Percentiles rank a stretch among this genome's conserved stretches.
Conservation (phyloP, 2,888 invertebrate genomes). For the Lepas anatifera region DNA sequence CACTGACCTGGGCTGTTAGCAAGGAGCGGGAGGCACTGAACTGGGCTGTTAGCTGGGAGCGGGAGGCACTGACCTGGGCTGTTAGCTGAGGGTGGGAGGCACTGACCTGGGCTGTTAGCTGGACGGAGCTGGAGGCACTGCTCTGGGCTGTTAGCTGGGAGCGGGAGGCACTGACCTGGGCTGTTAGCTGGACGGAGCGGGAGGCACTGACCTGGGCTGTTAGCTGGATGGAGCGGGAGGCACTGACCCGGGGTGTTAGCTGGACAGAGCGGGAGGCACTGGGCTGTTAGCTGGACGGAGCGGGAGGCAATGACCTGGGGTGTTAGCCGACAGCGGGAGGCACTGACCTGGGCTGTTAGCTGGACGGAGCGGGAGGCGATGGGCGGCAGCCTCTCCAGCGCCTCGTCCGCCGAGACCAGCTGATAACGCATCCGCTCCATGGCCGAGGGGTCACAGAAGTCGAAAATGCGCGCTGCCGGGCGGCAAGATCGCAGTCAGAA, state of each 20-base stretch:
- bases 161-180: too few species aligned
- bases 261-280: too few species aligned
- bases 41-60: neutral
- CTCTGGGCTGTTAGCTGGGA: too few species aligned
- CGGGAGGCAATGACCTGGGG: too few species aligned
- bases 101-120: too few species aligned
- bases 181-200: too few species aligned
- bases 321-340: neutral
- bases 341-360: neutral
- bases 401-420: constrained; percentile 18
- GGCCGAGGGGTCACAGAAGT: constrained; percentile 82
- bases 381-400: neutral
- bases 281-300: neutral
- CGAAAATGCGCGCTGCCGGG: constrained; percentile 51
- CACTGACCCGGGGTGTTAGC: too few species aligned
- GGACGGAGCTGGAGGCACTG: too few species aligned
- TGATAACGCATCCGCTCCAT: constrained; percentile 71
- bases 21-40: too few species aligned
- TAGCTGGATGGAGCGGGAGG: too few species aligned
- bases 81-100: neutral
- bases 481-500: neutral
- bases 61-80: neutral
- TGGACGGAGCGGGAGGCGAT: neutral
- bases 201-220: too few species aligned
- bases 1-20: too few species aligned